Conservation (phyloP, 2,888 invertebrate genomes). For the Gibbula magus region DNA sequence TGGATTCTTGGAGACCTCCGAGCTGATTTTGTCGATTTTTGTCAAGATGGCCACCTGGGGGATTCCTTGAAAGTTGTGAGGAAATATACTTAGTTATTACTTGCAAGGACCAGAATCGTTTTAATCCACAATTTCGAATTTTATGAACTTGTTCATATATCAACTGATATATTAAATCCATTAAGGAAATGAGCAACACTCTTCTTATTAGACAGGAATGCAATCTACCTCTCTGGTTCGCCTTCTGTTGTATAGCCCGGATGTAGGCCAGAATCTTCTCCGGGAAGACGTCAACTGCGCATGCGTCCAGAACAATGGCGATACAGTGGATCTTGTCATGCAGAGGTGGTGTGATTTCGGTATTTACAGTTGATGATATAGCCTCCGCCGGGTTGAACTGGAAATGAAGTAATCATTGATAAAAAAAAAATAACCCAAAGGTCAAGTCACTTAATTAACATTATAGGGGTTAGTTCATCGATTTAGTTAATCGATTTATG, state of each 20-base stretch:
- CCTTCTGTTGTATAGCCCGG: constrained; percentile 39
- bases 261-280: constrained; percentile 49
- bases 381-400: constrained; percentile 45
- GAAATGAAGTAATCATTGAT: too few relatives aligned
- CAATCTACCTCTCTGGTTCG: constrained; percentile 46
- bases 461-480: too few relatives aligned
- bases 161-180: too few relatives aligned
- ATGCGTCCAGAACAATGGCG: constrained; percentile 51
- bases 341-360: constrained; percentile 37
- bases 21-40: constrained; percentile 48
- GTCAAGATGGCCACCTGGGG: constrained; percentile 48
- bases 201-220: too few relatives aligned
- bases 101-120: too few relatives aligned
- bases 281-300: constrained; percentile 41
- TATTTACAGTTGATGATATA: constrained; percentile 39
- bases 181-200: too few relatives aligned
- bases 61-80: constrained; percentile 27
- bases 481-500: too few relatives aligned
- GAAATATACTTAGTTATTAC: too few relatives aligned
- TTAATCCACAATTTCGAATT: too few relatives aligned
- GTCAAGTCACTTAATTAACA: too few relatives aligned
- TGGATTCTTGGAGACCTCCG: constrained; percentile 34
- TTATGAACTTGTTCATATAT: too few relatives aligned
- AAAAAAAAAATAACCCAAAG: too few relatives aligned
- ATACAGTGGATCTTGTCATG: constrained; percentile 54